These are phyloP conservation scores for Pholis gunnellus DNA, from an alignment of 2,113 vertebrate genomes.

Conservation along the genomic window DNA sequence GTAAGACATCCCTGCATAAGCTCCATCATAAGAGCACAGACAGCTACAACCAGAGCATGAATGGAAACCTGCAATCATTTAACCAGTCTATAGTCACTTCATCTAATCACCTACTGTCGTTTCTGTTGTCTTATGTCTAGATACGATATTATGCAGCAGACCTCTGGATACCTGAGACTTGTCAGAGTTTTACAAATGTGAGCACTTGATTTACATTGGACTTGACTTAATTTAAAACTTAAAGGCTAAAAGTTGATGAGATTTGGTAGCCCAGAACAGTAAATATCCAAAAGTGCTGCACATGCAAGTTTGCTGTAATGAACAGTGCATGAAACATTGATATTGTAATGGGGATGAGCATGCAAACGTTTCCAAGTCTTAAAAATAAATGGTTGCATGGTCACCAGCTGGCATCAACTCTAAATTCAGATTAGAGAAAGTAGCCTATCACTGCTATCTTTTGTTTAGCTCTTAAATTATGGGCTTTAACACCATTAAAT, in stretches of 20 bases:
- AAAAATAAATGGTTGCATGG: conserved; percentile 21
- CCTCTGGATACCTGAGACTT: not conserved
- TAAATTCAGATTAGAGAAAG: conserved; percentile 42
- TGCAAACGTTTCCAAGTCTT: conserved; percentile 3
- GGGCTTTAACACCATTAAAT: not conserved
- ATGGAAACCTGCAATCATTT: conserved; percentile 23
- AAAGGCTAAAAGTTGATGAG: not conserved
- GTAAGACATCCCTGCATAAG: conserved; percentile 43
- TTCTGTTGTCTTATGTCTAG: not conserved
- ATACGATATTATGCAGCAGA: not conserved
- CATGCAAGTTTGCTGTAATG: conserved; percentile 6
- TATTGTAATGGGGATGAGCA: conserved; percentile 7
- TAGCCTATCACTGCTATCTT: not conserved
- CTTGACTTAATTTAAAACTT: not conserved
- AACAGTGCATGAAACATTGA: conserved; percentile 13
- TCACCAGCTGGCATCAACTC: conserved; percentile 21
- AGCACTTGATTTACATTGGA: not conserved
- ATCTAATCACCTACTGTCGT: conserved; percentile 3
- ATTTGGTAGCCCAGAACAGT: not conserved
- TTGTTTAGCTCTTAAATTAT: not conserved
- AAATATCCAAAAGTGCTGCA: conserved; percentile 14
- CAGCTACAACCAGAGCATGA: conserved; percentile 17
- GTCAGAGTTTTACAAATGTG: not conserved
- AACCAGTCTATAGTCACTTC: conserved; percentile 7
- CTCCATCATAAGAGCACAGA: conserved; percentile 38